phyloP scores from a whole-genome alignment of 2,113 vertebrate genomes.

The Hippocampus abdominalis region DNA sequence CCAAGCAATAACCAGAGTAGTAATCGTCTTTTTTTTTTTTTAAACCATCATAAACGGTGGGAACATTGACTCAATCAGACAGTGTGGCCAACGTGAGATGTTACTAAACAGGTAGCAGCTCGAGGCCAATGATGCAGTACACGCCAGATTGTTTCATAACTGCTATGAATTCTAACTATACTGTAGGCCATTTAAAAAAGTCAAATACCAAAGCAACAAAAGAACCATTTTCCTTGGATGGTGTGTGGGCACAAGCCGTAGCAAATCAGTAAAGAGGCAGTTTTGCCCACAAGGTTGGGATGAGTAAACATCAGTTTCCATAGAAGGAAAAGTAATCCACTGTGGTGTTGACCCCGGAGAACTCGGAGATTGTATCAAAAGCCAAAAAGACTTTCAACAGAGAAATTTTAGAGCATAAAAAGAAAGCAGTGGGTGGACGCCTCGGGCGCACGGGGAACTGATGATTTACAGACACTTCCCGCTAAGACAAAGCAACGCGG shows the following conservation, averaged over 20 bases:
- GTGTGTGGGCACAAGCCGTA: constrained; percentile 57
- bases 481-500: constrained; percentile 32
- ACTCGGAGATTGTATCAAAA: constrained; percentile 67
- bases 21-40: constrained; percentile 3
- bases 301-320: constrained; percentile 52
- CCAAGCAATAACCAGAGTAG: not conserved
- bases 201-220: constrained; percentile 31
- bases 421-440: constrained; percentile 56
- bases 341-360: constrained; percentile 49
- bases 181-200: constrained; percentile 47
- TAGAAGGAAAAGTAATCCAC: constrained; percentile 59
- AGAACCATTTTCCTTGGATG: constrained; percentile 12
- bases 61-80: constrained; percentile 29
- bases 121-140: constrained; percentile 17
- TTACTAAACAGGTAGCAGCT: constrained; percentile 25
- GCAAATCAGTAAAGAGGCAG: constrained; percentile 48
- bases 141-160: constrained; percentile 30
- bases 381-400: constrained; percentile 55
- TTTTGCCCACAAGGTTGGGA: constrained; percentile 45
- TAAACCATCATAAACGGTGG: constrained; percentile 6
- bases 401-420: constrained; percentile 45
- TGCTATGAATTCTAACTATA: constrained; percentile 30
- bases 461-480: constrained; percentile 26
- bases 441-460: constrained; percentile 40
- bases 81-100: constrained; percentile 9